phyloP scores from a whole-genome alignment of 2,113 vertebrate genomes.

The Tragelaphus scriptus region DNA sequence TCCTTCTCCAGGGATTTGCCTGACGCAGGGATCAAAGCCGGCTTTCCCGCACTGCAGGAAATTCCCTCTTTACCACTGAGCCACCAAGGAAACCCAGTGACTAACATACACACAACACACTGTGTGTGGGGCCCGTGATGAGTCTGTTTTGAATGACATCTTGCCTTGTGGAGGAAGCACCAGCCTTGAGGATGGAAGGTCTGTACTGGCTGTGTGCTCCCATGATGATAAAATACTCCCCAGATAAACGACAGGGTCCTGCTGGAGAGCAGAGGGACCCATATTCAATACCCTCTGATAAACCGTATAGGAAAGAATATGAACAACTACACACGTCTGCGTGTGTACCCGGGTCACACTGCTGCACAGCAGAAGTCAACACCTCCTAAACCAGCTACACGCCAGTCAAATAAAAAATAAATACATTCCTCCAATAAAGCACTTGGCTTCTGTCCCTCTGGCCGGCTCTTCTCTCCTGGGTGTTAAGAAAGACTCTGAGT shows the following conservation, averaged over 20 bases:
- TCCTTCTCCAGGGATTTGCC: neutral
- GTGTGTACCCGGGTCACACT: rapidly evolving
- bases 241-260: neutral
- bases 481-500: neutral
- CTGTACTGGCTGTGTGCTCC: neutral
- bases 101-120: neutral
- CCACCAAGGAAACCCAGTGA: neutral
- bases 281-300: rapidly evolving
- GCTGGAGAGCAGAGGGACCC: neutral
- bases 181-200: neutral
- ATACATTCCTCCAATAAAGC: neutral
- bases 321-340: rapidly evolving
- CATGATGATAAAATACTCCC: neutral
- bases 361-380: neutral
- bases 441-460: neutral
- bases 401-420: neutral
- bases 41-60: neutral
- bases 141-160: neutral
- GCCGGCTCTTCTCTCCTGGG: neutral
- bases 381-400: neutral
- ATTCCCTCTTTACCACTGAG: neutral
- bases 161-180: neutral
- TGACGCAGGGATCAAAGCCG: neutral
- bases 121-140: neutral
- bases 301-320: rapidly evolving